Conservation (phyloP, 1,140 invertebrate genomes). For the Ceratina australensis region DNA sequence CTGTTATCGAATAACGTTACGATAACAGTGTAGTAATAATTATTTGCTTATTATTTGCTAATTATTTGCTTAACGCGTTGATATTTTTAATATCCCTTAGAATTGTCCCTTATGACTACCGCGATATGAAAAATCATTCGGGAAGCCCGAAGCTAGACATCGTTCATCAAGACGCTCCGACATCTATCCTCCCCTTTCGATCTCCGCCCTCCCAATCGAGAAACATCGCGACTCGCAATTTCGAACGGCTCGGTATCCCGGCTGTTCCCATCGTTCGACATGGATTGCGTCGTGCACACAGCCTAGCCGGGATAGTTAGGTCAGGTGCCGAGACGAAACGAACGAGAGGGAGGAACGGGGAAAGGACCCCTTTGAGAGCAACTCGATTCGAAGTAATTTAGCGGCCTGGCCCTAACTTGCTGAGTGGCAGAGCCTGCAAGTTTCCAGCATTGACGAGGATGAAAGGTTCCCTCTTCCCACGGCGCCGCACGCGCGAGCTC, state of each 20-base stretch:
- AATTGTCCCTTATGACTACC: no score
- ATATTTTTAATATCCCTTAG: no score
- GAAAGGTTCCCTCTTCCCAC: slow-evolving; percentile 22
- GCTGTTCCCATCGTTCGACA: background rate
- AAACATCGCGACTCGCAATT: slow-evolving; percentile 2
- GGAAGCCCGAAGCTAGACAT: background rate
- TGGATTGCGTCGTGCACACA: slow-evolving; percentile 7
- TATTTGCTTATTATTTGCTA: no score
- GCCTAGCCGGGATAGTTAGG: slow-evolving; percentile 18
- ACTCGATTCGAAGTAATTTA: slow-evolving; percentile 64
- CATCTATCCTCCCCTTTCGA: background rate
- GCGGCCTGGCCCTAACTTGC: slow-evolving; percentile 49
- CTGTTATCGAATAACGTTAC: no score
- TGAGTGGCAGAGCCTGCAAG: slow-evolving; percentile 49
- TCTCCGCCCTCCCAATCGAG: background rate
- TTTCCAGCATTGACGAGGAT: slow-evolving; percentile 58
- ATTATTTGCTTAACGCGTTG: no score
- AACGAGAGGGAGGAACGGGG: background rate
- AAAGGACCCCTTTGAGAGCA: slow-evolving; percentile 43
- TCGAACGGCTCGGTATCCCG: background rate
- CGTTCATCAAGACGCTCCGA: background rate
- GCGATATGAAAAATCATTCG: no score
- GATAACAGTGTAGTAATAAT: no score
- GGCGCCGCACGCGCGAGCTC: no score
- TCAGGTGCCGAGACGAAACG: slow-evolving; percentile 19